Conservation (phyloP, 2,888 invertebrate species). For the Mythimna impura region DNA sequence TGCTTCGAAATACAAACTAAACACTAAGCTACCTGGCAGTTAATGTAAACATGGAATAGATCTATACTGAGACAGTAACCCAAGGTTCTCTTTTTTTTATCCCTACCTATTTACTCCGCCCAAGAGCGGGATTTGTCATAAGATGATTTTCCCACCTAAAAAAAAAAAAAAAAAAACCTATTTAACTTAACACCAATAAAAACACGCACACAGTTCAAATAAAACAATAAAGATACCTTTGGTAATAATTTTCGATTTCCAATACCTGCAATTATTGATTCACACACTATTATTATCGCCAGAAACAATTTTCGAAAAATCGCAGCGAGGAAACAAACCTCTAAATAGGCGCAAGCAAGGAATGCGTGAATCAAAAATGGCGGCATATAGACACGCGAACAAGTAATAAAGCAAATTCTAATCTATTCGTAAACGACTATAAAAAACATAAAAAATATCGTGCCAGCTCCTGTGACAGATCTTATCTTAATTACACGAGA, state of each 20-base stretch:
- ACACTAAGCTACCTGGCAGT: neutral
- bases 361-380: constrained; percentile 69
- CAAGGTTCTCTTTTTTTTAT: neutral
- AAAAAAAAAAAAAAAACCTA: no score
- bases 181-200: constrained; percentile 22
- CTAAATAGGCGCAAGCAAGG: constrained; percentile 62
- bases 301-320: constrained; percentile 55
- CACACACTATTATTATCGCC: constrained; percentile 40
- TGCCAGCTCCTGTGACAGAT: constrained; percentile 63
- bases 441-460: constrained; percentile 65
- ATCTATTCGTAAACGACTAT: constrained; percentile 73
- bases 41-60: neutral
- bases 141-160: no score
- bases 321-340: constrained; percentile 38
- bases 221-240: constrained; percentile 6
- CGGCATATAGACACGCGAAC: constrained; percentile 78
- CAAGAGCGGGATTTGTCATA: no score
- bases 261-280: constrained; percentile 54
- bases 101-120: neutral
- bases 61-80: neutral
- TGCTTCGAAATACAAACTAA: neutral
- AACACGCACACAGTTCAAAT: constrained; percentile 24
- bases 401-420: constrained; percentile 78
- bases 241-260: constrained; percentile 44
- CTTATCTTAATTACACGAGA: constrained; percentile 74